Percentiles rank a stretch among this genome's conserved stretches.
Conservation (phyloP, 2,888 invertebrate species). For the Vandiemenella viatica region DNA sequence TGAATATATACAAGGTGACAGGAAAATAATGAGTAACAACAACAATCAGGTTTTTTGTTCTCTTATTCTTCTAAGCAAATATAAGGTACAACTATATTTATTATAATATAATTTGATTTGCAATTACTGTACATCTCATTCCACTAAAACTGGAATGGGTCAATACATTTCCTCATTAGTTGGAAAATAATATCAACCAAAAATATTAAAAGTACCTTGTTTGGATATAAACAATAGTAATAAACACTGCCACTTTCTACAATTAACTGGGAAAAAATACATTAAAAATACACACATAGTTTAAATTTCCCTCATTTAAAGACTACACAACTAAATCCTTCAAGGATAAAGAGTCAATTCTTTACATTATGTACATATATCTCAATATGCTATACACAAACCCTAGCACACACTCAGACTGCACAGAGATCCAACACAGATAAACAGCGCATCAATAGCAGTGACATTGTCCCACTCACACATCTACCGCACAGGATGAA, state of each 20-base stretch:
- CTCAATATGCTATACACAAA: slow-evolving; percentile 12
- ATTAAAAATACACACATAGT: slow-evolving; percentile 23
- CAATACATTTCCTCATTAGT: slow-evolving; percentile 12
- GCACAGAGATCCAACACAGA: too few species aligned
- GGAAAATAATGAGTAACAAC: slow-evolving; percentile 8
- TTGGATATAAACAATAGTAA: slow-evolving; percentile 15
- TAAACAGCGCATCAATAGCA: too few species aligned
- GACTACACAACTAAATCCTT: slow-evolving; percentile 14
- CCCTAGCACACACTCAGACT: too few species aligned
- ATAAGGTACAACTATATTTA: slow-evolving; percentile 13
- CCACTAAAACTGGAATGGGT: slow-evolving; percentile 34
- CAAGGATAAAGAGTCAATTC: slow-evolving; percentile 27
- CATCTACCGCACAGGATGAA: too few species aligned
- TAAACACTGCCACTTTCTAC: slow-evolving; percentile 15
- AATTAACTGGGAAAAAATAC: slow-evolving; percentile 16
- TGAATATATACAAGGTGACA: too few species aligned
- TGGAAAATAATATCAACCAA: slow-evolving; percentile 10
- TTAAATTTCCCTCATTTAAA: slow-evolving; percentile 23
- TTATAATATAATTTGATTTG: slow-evolving; percentile 13
- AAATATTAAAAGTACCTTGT: slow-evolving; percentile 12
- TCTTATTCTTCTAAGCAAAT: slow-evolving; percentile 16
- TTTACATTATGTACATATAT: slow-evolving; percentile 35
- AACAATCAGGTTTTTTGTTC: slow-evolving; percentile 6
- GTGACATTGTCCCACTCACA: too few species aligned
- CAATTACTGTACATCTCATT: slow-evolving; percentile 26